A percentile compares a stretch with the other conserved stretches of the same genome.
Evolutionary conservation across 2,797 vertebrate species (phyloP).

Genomic region (Sparidentex hasta): DNA sequence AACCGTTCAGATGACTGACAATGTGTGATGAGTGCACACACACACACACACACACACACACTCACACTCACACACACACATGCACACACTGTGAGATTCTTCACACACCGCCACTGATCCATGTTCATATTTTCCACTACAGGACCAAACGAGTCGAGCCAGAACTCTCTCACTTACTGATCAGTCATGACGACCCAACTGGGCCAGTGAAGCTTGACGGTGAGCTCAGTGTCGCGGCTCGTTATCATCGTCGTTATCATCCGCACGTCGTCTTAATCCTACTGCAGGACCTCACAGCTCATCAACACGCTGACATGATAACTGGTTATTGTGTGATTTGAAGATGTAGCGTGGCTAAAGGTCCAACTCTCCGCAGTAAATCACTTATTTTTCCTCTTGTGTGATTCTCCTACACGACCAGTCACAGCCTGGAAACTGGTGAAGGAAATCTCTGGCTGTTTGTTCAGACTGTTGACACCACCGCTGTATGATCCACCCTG

Average conservation of each 20-base stretch:
- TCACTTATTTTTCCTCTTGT: too few relatives aligned
- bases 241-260: not conserved
- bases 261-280: not conserved
- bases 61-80: conserved; percentile 20
- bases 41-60: conserved; percentile 22
- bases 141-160: conserved; percentile 21
- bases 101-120: conserved; percentile 31
- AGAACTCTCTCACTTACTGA: conserved; percentile 1
- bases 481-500: too few relatives aligned
- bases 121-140: conserved; percentile 70
- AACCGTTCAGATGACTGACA: conserved; percentile 58
- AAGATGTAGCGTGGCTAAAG: not conserved
- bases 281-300: not conserved
- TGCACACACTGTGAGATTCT: conserved; percentile 45
- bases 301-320: too few relatives aligned
- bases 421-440: not conserved
- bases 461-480: too few relatives aligned
- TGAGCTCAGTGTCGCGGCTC: not conserved
- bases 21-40: conserved; percentile 42
- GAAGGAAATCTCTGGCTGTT: too few relatives aligned
- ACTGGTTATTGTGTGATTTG: not conserved
- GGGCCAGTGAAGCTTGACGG: conserved; percentile 2
- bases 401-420: not conserved
- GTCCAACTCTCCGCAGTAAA: too few relatives aligned
- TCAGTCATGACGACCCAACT: conserved; percentile 22